These are phyloP conservation scores for Stictonetta naevosa DNA, from an alignment of 2,113 vertebrate genomes.

Conservation along the genomic window DNA sequence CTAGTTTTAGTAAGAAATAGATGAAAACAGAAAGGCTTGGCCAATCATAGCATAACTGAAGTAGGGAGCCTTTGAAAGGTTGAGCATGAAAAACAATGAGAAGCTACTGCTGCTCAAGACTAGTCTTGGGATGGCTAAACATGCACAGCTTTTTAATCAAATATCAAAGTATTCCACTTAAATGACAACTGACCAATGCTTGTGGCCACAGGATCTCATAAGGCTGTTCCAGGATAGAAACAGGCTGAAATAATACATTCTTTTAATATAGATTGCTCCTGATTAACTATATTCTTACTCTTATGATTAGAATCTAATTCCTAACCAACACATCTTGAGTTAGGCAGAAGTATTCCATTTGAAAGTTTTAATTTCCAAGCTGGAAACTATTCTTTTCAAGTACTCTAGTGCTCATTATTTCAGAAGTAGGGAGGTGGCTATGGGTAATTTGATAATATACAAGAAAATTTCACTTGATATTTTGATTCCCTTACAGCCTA, in stretches of 20 bases:
- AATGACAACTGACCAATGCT: not conserved
- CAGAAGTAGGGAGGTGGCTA: not conserved
- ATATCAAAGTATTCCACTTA: not conserved
- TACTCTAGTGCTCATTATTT: not conserved
- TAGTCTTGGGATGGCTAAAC: not conserved
- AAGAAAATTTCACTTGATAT: not conserved
- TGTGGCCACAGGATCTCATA: not conserved
- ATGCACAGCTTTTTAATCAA: not conserved
- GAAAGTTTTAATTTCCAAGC: not conserved
- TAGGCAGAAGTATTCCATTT: not conserved
- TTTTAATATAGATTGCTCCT: not conserved
- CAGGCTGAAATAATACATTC: not conserved
- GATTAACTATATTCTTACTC: not conserved
- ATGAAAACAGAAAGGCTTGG: not conserved
- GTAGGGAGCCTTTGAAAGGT: not conserved
- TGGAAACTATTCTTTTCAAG: not conserved
- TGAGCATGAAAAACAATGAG: not conserved
- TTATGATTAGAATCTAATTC: not conserved
- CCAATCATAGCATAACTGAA: not conserved
- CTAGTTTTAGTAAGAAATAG: not conserved
- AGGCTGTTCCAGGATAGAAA: not conserved
- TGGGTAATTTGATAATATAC: accelerated
- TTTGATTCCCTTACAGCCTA: not conserved
- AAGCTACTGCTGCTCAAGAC: not conserved
- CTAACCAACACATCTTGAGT: not conserved